Conservation (phyloP, 2,888 invertebrate species). For the Emmelina monodactyla region DNA sequence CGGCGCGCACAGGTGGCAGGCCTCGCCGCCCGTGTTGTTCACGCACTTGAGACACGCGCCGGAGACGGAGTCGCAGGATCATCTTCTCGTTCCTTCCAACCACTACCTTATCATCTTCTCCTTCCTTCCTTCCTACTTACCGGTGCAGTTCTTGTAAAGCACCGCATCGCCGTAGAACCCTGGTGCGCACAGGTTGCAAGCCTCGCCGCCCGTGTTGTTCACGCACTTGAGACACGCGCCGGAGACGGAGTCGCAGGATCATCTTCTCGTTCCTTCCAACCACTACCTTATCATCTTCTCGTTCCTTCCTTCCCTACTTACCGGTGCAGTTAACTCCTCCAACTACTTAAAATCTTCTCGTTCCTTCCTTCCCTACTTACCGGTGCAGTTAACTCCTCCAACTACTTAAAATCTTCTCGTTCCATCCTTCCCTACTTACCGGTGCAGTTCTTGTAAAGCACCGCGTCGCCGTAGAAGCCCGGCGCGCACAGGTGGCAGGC, state of each 20-base stretch:
- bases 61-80: conserved; percentile 88
- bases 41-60: conserved; percentile 91
- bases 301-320: conserved; percentile 88
- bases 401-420: too few species aligned
- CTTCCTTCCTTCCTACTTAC: too few species aligned
- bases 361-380: conserved; percentile 89
- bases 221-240: conserved; percentile 91
- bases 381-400: conserved; percentile 94
- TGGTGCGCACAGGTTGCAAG: conserved; percentile 88
- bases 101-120: too few species aligned
- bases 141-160: conserved; percentile 88
- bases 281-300: too few species aligned
- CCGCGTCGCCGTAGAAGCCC: conserved; percentile 90
- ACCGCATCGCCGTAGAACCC: conserved; percentile 96
- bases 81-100: too few species aligned
- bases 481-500: conserved; percentile 89
- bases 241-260: conserved; percentile 88
- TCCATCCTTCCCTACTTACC: conserved; percentile 82
- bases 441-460: conserved; percentile 51
- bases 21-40: conserved; percentile 90
- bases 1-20: conserved; percentile 88
- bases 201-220: conserved; percentile 90
- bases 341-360: too few species aligned
- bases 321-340: conserved; percentile 95
- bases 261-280: too few species aligned